These are phyloP conservation scores for Cottoperca gobio DNA, from an alignment of 2,797 vertebrate species.

Conservation along the genomic window DNA sequence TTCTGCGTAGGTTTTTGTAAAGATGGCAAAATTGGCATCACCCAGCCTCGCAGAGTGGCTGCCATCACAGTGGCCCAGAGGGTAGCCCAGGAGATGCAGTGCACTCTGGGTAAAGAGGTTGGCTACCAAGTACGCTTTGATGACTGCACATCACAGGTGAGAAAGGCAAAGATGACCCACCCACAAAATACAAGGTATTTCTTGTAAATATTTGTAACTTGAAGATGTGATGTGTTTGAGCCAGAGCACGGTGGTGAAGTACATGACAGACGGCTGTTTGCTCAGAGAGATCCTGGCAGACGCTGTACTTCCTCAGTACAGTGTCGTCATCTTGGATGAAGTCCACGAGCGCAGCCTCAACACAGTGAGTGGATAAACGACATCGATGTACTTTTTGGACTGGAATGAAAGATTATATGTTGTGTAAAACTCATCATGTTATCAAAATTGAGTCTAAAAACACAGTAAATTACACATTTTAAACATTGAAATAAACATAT, in stretches of 20 bases:
- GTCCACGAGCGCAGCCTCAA: slow-evolving; percentile 97
- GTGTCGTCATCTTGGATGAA: slow-evolving; percentile 94
- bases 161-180: not conserved
- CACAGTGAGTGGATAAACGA: slow-evolving; percentile 86
- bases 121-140: slow-evolving; percentile 99
- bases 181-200: not conserved
- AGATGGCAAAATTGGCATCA: slow-evolving; percentile 90
- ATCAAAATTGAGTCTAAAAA: too few species aligned
- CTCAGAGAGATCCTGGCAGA: slow-evolving; percentile 93
- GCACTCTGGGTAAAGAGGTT: slow-evolving; percentile 87
- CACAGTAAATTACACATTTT: too few species aligned
- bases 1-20: slow-evolving; percentile 86
- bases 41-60: slow-evolving; percentile 94
- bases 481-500: too few species aligned
- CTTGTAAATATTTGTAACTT: not conserved
- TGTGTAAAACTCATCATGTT: too few species aligned
- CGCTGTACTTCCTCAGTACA: slow-evolving; percentile 90
- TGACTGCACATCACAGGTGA: slow-evolving; percentile 92
- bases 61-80: slow-evolving; percentile 96
- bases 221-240: slow-evolving; percentile 16
- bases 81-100: slow-evolving; percentile 93
- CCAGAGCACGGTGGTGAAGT: slow-evolving; percentile 93
- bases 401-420: too few species aligned
- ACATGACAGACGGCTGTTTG: slow-evolving; percentile 97
- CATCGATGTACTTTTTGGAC: not conserved